Conservation (phyloP, 1,140 invertebrate genomes). For the Piezodorus guildinii region DNA sequence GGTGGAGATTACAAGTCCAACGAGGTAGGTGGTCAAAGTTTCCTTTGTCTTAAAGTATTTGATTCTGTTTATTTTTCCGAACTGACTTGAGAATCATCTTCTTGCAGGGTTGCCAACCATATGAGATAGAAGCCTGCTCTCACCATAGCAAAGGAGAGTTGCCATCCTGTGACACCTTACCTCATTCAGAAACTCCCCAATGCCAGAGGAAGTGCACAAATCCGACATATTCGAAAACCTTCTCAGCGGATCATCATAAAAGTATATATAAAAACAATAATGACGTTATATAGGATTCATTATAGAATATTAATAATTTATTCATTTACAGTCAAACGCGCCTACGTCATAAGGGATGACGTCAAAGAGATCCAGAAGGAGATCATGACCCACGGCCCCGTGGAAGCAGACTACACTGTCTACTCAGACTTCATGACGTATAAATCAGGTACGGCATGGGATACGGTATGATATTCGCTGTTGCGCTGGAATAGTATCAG, state of each 20-base stretch:
- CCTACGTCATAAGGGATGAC: slow-evolving; percentile 56
- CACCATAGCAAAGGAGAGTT: slow-evolving; percentile 70
- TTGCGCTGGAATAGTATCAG: too few species aligned
- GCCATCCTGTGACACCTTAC: slow-evolving; percentile 42
- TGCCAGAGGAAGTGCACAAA: slow-evolving; percentile 22
- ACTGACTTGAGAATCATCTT: background rate
- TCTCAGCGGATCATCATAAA: slow-evolving; percentile 21
- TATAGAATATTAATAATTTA: too few species aligned
- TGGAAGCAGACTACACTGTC: slow-evolving; percentile 82
- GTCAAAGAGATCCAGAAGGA: slow-evolving; percentile 67
- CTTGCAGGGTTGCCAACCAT: slow-evolving; percentile 66
- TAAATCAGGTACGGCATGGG: slow-evolving; percentile 61
- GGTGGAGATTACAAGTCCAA: too few species aligned
- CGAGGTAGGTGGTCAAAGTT: too few species aligned
- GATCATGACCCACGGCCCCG: slow-evolving; percentile 77
- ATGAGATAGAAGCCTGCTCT: slow-evolving; percentile 71
- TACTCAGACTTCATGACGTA: slow-evolving; percentile 79
- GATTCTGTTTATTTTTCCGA: too few species aligned
- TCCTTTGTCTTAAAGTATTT: too few species aligned
- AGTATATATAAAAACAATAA: too few species aligned
- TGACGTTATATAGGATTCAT: too few species aligned
- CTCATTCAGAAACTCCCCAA: slow-evolving; percentile 9
- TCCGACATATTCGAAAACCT: background rate
- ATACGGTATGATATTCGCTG: too few species aligned
- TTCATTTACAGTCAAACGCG: slow-evolving; percentile 17